Conservation (phyloP, 1,140 invertebrate genomes). For the Aphis gossypii region DNA sequence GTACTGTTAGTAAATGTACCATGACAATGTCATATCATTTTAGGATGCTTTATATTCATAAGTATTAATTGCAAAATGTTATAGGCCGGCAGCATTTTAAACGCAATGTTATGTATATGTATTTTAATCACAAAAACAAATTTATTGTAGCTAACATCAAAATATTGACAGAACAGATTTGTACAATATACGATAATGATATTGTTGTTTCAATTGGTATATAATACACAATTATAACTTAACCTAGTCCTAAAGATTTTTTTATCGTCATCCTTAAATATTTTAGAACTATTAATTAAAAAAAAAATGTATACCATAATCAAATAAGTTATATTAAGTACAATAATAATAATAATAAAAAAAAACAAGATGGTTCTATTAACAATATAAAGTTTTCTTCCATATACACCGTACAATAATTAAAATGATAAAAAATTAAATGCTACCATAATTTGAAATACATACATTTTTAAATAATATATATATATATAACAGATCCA, state of each 20-base stretch:
- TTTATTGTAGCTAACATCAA: slow-evolving; percentile 46
- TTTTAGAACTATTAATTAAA: slow-evolving; percentile 14
- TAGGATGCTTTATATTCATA: not conserved
- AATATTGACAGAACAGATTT: slow-evolving; percentile 38
- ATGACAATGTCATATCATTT: not conserved
- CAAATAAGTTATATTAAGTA: slow-evolving; percentile 34
- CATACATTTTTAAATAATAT: not conserved
- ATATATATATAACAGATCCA: not conserved
- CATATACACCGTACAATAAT: slow-evolving; percentile 2
- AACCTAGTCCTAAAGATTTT: slow-evolving; percentile 33
- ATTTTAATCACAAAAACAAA: slow-evolving; percentile 52
- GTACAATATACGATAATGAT: slow-evolving; percentile 14
- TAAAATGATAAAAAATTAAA: slow-evolving; percentile 25
- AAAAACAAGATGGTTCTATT: slow-evolving; percentile 22
- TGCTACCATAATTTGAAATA: slow-evolving; percentile 9
- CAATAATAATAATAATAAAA: slow-evolving; percentile 29
- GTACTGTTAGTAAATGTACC: not conserved
- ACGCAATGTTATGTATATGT: not conserved
- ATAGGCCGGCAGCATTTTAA: not conserved
- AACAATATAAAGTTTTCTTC: slow-evolving; percentile 25
- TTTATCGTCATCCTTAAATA: not conserved
- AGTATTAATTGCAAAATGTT: not conserved
- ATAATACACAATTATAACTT: not conserved
- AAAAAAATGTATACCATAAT: slow-evolving; percentile 27
- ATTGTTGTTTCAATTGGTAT: not conserved